Evolutionary conservation across 2,888 invertebrate genomes (phyloP), one percentile per base, ranked within the genome.

Genomic region (Leptinotarsa haldemani): DNA sequence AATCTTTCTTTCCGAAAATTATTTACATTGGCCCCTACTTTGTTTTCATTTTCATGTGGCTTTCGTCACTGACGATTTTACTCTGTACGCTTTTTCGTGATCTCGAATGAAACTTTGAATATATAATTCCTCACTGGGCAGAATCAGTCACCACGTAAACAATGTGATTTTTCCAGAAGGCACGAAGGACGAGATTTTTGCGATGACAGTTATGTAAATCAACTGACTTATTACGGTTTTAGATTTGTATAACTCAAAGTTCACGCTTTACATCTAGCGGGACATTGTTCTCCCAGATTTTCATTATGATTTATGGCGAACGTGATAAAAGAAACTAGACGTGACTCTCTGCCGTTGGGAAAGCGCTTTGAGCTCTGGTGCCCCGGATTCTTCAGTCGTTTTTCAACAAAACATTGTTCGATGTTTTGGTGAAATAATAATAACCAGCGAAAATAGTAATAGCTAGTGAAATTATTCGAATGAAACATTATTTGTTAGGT

Each of bases 171-270:
- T 78, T 75, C 69, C 61, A 68, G 71, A 71, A 75, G 77, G 78
- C 79, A 78, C 76, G 79, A 77, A 78, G 71, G 52, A 67, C 67
- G 78, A 77, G 76, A 75, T 78, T 79, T 78, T 72, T 76, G 69
- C 67, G 79, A 77, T 77, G 80, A 80, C 80, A 80, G 78, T 80
- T 80, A 82, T 82, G 81, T 80, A 82, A 81, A 82, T 81, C 80
- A 78, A 77, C 77, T 79, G 82, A 81, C 79, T 81, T 81, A 82
- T 82, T 80, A 81, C 79, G 74, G 80, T 78, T 77, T 81, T 76
- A 80, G 77, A 80, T 80, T 80, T 79, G 79, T 79, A 75, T 77
- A 78, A 78, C 75, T 78, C 73, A 65, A 73, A 74, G 76, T 75
- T 79, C 76, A 63, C 77, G 74, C 76, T 76, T 76, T 58, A 65